Evolutionary conservation across 2,888 invertebrate genomes (phyloP).

Genomic region (Parascotia fuliginaria): DNA sequence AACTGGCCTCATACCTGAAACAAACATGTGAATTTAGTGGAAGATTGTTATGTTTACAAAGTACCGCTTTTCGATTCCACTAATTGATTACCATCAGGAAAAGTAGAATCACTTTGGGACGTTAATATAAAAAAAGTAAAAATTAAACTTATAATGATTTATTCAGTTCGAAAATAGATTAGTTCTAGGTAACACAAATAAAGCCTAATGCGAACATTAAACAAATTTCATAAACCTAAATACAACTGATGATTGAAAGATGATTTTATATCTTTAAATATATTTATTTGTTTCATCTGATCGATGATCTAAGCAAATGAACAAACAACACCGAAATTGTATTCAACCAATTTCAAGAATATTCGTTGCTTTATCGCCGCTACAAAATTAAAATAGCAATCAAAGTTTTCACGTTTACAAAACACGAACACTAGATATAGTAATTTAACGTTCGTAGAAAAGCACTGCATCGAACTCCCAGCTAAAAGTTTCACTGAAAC

Average conservation of each 20-base stretch:
- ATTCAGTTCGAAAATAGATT: too few relatives aligned
- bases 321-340: slow-evolving; percentile 22
- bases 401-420: slow-evolving; percentile 42
- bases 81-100: too few relatives aligned
- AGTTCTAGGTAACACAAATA: too few relatives aligned
- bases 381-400: slow-evolving; percentile 46
- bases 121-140: too few relatives aligned
- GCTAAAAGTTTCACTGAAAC: slow-evolving; percentile 37
- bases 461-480: slow-evolving; percentile 41
- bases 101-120: too few relatives aligned
- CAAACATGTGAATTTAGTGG: slow-evolving; percentile 15
- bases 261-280: too few relatives aligned
- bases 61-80: too few relatives aligned
- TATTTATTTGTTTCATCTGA: not conserved
- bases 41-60: slow-evolving; percentile 16
- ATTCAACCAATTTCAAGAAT: slow-evolving; percentile 31
- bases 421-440: slow-evolving; percentile 47
- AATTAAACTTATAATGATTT: too few relatives aligned
- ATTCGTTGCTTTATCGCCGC: slow-evolving; percentile 29
- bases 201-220: too few relatives aligned
- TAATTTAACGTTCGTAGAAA: slow-evolving; percentile 48
- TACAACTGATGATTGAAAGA: too few relatives aligned
- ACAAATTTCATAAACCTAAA: too few relatives aligned
- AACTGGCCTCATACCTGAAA: slow-evolving; percentile 32
- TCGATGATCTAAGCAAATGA: slow-evolving; percentile 4